Evolutionary conservation across 2,888 invertebrate species (phyloP).

Genomic region (Pterostichus madidus): DNA sequence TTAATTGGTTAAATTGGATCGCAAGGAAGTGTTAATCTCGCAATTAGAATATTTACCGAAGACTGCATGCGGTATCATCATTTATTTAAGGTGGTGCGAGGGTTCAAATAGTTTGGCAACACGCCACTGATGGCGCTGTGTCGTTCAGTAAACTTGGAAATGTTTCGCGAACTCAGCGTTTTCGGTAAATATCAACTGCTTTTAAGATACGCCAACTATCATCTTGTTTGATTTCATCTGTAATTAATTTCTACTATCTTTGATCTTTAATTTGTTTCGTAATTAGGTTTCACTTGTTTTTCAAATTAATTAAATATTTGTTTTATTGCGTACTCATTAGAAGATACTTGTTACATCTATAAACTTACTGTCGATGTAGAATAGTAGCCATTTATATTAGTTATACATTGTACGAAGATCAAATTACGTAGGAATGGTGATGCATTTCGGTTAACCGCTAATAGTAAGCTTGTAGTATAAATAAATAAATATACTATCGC

Average conservation of each 20-base stretch:
- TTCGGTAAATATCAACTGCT: not conserved
- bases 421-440: too few relatives aligned
- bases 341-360: too few relatives aligned
- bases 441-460: too few relatives aligned
- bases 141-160: conserved; percentile 6
- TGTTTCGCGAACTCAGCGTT: not conserved
- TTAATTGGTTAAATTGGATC: conserved; percentile 59
- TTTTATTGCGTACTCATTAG: not conserved
- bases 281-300: conserved; percentile 21
- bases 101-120: conserved; percentile 50
- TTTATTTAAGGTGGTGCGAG: conserved; percentile 42
- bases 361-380: too few relatives aligned
- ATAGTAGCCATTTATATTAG: too few relatives aligned
- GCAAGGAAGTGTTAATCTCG: conserved; percentile 58
- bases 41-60: conserved; percentile 63
- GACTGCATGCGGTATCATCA: conserved; percentile 58
- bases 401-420: too few relatives aligned
- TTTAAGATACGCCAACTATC: conserved; percentile 10
- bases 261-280: conserved; percentile 40
- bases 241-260: conserved; percentile 34
- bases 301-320: conserved; percentile 20
- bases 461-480: too few relatives aligned
- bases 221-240: conserved; percentile 1
- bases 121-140: not conserved
- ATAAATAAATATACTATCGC: too few relatives aligned